Evolutionary conservation across 1,140 invertebrate genomes (phyloP).

Genomic region (Sarcophaga bullata): DNA sequence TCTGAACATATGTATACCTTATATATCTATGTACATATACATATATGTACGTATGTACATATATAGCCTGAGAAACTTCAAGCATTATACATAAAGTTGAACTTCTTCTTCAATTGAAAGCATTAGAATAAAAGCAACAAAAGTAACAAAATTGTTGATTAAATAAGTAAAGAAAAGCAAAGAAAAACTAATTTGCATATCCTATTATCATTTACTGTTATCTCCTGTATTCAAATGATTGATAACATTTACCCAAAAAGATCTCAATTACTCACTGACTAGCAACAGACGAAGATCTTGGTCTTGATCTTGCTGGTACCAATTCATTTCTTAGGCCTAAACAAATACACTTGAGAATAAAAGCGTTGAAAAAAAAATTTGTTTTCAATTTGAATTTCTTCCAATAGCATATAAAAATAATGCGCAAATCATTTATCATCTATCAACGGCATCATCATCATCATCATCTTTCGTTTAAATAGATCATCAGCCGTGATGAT

Average conservation of each 20-base stretch:
- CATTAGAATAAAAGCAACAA: background rate
- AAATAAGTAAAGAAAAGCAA: background rate
- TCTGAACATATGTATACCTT: too few species aligned
- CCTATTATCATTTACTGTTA: background rate
- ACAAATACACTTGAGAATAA: conserved; percentile 35
- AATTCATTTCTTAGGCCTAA: background rate
- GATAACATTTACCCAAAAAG: conserved; percentile 23
- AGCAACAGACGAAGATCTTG: background rate
- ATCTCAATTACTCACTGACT: background rate
- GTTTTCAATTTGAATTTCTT: background rate
- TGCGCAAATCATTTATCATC: conserved; percentile 38
- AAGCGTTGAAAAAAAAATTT: background rate
- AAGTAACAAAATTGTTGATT: background rate
- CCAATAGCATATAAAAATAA: conserved; percentile 3
- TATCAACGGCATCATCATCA: conserved; percentile 39
- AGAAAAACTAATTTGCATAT: conserved; percentile 11
- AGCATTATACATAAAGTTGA: too few species aligned
- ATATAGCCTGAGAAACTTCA: background rate
- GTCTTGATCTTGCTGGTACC: too few species aligned
- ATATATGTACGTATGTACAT: too few species aligned
- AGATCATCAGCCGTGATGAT: conserved; percentile 4
- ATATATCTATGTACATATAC: too few species aligned
- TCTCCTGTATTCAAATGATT: conserved; percentile 8
- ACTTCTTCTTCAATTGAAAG: conserved; percentile 25
- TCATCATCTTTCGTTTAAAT: background rate